Percentiles rank a stretch among this genome's conserved stretches.
Conservation (phyloP, 2,888 invertebrate species). For the Troilus luridus region DNA sequence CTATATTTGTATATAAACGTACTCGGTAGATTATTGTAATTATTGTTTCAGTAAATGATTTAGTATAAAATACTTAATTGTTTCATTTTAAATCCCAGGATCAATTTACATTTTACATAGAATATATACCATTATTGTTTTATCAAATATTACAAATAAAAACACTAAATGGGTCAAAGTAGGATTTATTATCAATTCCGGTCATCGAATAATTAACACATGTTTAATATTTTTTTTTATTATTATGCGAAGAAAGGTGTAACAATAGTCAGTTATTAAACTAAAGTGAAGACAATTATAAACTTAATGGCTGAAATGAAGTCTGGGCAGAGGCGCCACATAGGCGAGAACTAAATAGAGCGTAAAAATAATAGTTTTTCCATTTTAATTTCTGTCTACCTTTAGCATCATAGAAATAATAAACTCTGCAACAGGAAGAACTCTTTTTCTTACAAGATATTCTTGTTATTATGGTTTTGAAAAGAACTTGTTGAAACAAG, state of each 20-base stretch:
- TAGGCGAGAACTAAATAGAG: background rate
- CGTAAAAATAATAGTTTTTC: constrained; percentile 21
- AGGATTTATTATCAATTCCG: too few species aligned
- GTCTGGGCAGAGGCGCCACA: constrained; percentile 1
- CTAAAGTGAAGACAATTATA: background rate
- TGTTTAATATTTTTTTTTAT: background rate
- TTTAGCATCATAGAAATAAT: background rate
- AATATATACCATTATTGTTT: too few species aligned
- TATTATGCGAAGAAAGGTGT: background rate
- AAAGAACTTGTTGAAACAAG: too few species aligned
- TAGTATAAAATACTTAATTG: constrained; percentile 43
- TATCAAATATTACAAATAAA: too few species aligned
- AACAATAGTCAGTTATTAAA: background rate
- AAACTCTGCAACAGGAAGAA: background rate
- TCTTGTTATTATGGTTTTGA: too few species aligned
- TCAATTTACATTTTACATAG: background rate
- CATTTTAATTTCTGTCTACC: constrained; percentile 3
- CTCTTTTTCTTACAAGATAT: background rate
- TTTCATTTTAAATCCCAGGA: background rate
- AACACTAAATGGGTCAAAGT: too few species aligned
- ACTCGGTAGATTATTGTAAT: constrained; percentile 60
- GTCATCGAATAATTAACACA: background rate
- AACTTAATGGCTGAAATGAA: background rate
- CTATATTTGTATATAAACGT: constrained; percentile 50
- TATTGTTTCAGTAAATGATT: constrained; percentile 60